Percentiles rank a stretch among this genome's conserved stretches.
phyloP scores from a whole-genome alignment of 1,140 invertebrate genomes.

The Drosophila pseudoananassae region DNA sequence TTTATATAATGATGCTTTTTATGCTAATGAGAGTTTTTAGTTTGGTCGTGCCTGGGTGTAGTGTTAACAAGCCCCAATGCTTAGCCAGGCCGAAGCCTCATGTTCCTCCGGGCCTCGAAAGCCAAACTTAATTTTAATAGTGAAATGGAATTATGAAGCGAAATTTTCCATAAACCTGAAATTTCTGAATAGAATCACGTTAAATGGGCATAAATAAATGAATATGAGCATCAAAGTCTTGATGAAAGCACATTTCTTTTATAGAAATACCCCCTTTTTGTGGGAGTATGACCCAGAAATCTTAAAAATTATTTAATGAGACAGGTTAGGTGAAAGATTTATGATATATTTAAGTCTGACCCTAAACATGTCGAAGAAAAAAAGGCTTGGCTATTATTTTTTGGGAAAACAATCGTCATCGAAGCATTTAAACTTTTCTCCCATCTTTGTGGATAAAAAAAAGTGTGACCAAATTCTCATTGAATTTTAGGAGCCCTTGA shows the following conservation, averaged over 20 bases:
- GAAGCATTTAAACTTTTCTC: background rate
- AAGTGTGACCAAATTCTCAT: background rate
- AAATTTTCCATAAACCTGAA: background rate
- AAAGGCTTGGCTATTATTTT: no score
- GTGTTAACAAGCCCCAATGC: background rate
- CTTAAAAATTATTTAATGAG: background rate
- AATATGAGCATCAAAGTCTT: background rate
- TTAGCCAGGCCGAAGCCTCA: background rate
- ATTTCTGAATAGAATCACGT: background rate
- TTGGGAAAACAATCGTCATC: no score
- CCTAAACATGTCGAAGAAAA: no score
- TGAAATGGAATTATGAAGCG: background rate
- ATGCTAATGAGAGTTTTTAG: constrained; percentile 64
- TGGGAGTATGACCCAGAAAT: background rate
- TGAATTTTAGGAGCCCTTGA: background rate
- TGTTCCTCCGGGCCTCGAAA: background rate
- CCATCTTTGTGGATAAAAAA: no score
- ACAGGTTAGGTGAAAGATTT: no score
- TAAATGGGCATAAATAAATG: background rate
- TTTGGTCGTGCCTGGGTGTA: background rate
- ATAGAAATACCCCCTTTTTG: no score
- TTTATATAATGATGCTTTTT: constrained; percentile 69
- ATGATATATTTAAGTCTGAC: no score
- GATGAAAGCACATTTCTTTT: no score
- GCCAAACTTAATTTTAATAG: background rate